Base-by-base conservation (phyloP, 2,797 vertebrate species). In the Ctenopoma multispine region DNA sequence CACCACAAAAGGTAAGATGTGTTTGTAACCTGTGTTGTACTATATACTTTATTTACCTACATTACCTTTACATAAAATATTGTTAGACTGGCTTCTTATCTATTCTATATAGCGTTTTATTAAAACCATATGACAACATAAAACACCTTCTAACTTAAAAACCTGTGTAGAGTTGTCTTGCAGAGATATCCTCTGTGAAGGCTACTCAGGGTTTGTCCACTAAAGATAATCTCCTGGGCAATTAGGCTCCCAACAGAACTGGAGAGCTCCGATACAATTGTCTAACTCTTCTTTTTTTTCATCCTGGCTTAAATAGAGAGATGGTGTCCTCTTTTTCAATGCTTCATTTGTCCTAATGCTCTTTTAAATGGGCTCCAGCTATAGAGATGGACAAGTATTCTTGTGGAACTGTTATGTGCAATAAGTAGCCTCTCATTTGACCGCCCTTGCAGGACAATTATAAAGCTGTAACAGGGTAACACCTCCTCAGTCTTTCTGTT, bases 391-490 rank as follows among this genome's bases (percentile, higher is more conserved):
- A 89, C 87, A 89, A 82, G 86, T 83, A 80, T 86, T 92, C 83
- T 87, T 81, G 81, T 87, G 84, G 82, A 89, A 79, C 86, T 89
- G 87, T 83, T 80, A 51, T 79, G 80, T 79, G 86, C 72, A 84
- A 92, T 92, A 91, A 92, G 90, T 90, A 89, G 84, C 87, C 79
- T 84, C 89, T 92, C 89, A 87, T 92, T 91, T 90, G 90, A 91
- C 86, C 83, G 87, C 84, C 89, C 89, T 92, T 92, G 88, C 86
- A 83, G 90, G 80, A 87, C 90, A 92, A 92, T 93, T 93, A 92
- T 90, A 92, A 88, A 89, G 85, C 88, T 87, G 86, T 90, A 88
- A 87, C 82, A 82, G 87, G 84, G 83, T 83, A 90, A 88, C 91
- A 91, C 86, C 87, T 89, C 89, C 81, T 85, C 81, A 83, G 80